phyloP scores from a whole-genome alignment of 2,888 invertebrate species.

The Rhamnusium bicolor region DNA sequence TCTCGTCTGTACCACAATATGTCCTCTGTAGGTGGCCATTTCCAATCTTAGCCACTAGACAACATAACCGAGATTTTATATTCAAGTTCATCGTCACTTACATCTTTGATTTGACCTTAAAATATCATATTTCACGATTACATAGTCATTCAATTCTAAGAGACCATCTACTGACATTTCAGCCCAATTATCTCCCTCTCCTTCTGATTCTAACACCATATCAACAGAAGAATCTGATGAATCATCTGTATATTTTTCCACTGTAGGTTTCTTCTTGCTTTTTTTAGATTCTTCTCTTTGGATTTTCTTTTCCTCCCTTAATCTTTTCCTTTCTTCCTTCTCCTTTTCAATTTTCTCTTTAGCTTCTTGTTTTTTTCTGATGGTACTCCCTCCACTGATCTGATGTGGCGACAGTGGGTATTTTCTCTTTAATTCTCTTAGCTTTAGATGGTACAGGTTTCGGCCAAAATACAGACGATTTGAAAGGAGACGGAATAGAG shows the following conservation, averaged over 20 bases:
- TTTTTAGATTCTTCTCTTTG: not conserved
- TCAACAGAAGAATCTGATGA: constrained; percentile 17
- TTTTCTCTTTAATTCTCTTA: constrained; percentile 11
- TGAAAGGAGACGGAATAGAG: not conserved
- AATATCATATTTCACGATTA: constrained; percentile 17
- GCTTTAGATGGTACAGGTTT: not conserved
- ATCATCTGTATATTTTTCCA: not conserved
- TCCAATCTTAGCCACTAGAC: too few relatives aligned
- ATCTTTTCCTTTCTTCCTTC: constrained; percentile 12
- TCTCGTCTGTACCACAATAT: too few relatives aligned
- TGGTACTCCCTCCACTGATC: constrained; percentile 25
- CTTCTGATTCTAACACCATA: constrained; percentile 13
- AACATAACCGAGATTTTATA: too few relatives aligned
- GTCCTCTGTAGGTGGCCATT: too few relatives aligned
- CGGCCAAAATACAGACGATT: constrained; percentile 9
- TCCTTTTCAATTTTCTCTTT: constrained; percentile 13
- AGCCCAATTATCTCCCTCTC: not conserved
- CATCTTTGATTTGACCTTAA: too few relatives aligned
- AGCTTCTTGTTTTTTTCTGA: not conserved
- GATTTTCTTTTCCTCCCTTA: not conserved
- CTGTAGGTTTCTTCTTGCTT: not conserved
- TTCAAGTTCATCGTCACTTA: too few relatives aligned
- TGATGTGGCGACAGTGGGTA: constrained; percentile 14
- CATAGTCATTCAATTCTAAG: constrained; percentile 8
- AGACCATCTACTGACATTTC: constrained; percentile 4